Conservation (phyloP, 1,140 invertebrate genomes). For the Parapsyche elsis region DNA sequence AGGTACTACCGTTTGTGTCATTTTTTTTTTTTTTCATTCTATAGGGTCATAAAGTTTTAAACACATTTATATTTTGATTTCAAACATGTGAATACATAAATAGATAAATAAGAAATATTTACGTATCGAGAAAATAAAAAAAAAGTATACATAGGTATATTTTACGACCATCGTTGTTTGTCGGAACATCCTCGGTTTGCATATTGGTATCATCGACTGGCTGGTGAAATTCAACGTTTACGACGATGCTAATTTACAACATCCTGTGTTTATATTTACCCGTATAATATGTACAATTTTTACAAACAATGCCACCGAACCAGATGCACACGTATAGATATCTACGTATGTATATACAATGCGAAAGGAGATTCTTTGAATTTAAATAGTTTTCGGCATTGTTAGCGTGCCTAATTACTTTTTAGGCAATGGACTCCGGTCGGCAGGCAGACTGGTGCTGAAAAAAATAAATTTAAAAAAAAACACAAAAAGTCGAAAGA, state of each 20-base stretch:
- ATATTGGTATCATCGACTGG: background rate
- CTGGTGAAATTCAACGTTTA: slow-evolving; percentile 28
- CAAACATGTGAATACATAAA: background rate
- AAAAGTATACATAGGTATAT: too few relatives aligned
- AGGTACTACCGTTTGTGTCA: background rate
- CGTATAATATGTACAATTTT: background rate
- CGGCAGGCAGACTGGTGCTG: too few relatives aligned
- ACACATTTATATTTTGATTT: background rate
- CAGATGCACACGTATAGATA: too few relatives aligned
- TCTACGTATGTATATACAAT: background rate
- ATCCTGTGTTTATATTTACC: slow-evolving; percentile 20
- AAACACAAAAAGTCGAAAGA: background rate
- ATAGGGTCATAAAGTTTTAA: background rate
- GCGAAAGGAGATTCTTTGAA: background rate
- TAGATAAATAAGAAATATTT: background rate
- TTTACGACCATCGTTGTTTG: background rate
- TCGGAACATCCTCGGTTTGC: background rate
- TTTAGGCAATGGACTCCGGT: background rate
- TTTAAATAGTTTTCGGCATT: slow-evolving; percentile 15
- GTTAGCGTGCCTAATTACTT: slow-evolving; percentile 6
- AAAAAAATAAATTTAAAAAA: background rate
- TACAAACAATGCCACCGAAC: slow-evolving; percentile 4
- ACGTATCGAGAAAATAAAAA: background rate
- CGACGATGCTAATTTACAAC: slow-evolving; percentile 32
- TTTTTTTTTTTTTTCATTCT: background rate